A percentile compares a stretch with the other conserved stretches of the same genome.
phyloP scores from a whole-genome alignment of 2,888 invertebrate genomes.

The Malthinus seriepunctatus region DNA sequence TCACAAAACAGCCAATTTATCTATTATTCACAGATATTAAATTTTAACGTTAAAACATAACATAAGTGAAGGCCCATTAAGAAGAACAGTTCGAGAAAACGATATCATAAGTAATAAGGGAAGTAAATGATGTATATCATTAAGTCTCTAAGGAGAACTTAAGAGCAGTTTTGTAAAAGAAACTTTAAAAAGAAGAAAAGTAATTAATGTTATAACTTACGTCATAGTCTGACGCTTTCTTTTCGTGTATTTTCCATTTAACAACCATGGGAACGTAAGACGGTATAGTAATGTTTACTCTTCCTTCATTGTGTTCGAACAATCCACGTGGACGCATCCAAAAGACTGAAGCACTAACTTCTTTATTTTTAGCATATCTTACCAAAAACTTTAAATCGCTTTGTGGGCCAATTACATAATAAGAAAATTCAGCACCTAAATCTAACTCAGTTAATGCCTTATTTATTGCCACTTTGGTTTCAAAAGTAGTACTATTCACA shows the following conservation, averaged over 20 bases:
- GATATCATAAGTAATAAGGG: constrained; percentile 37
- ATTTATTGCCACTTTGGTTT: constrained; percentile 64
- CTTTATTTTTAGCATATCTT: constrained; percentile 63
- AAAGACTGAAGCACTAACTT: constrained; percentile 61
- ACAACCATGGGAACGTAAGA: constrained; percentile 72
- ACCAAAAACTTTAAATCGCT: constrained; percentile 59
- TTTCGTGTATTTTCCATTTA: constrained; percentile 68
- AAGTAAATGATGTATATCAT: constrained; percentile 36
- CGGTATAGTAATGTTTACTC: constrained; percentile 74
- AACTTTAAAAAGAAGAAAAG: constrained; percentile 37
- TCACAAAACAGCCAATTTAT: constrained; percentile 13
- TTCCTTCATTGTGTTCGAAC: constrained; percentile 69
- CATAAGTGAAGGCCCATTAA: constrained; percentile 34
- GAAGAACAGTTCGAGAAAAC: constrained; percentile 33
- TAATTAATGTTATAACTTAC: constrained; percentile 56
- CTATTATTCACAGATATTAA: not conserved
- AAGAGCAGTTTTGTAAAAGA: constrained; percentile 34
- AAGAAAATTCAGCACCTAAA: constrained; percentile 63
- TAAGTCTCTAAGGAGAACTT: constrained; percentile 35
- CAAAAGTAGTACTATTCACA: constrained; percentile 62
- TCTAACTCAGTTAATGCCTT: constrained; percentile 70
- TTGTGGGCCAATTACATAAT: constrained; percentile 58
- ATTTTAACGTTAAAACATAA: constrained; percentile 22
- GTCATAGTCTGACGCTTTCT: constrained; percentile 68
- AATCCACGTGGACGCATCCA: constrained; percentile 68